These are phyloP conservation scores for Globodera rostochiensis DNA, from an alignment of 1,140 invertebrate species.

Conservation along the genomic window DNA sequence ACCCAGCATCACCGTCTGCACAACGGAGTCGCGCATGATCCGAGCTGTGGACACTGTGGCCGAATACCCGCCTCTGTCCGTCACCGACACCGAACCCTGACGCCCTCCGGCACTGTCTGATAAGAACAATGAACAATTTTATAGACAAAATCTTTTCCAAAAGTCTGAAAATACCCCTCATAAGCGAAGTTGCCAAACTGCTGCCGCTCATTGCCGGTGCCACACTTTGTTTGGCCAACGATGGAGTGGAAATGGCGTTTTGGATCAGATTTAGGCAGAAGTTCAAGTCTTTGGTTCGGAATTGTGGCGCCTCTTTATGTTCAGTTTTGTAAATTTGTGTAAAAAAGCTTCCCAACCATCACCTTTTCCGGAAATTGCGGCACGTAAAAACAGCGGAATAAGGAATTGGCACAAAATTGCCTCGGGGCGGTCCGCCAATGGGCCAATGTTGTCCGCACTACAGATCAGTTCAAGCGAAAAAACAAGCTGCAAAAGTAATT, in stretches of 20 bases:
- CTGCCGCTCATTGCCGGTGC: slow-evolving; percentile 54
- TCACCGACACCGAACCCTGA: slow-evolving; percentile 65
- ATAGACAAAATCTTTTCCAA: slow-evolving; percentile 1
- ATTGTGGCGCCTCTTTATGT: slow-evolving; percentile 78
- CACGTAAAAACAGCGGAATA: slow-evolving; percentile 88
- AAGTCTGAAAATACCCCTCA: slow-evolving; percentile 37
- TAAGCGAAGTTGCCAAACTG: slow-evolving; percentile 56
- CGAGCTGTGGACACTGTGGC: slow-evolving; percentile 65
- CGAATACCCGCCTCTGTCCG: slow-evolving; percentile 58
- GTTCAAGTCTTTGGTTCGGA: slow-evolving; percentile 84
- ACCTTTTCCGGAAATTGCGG: slow-evolving; percentile 87
- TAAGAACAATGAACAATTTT: slow-evolving; percentile 24
- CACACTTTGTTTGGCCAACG: slow-evolving; percentile 60
- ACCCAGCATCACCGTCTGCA: slow-evolving; percentile 62
- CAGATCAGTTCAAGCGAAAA: slow-evolving; percentile 87
- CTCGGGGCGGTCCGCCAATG: slow-evolving; percentile 86
- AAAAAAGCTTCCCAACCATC: slow-evolving; percentile 42
- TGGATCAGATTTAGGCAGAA: slow-evolving; percentile 87
- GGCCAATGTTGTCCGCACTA: slow-evolving; percentile 81
- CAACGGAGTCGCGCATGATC: slow-evolving; percentile 60
- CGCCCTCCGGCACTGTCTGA: slow-evolving; percentile 46
- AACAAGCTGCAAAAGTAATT: slow-evolving; percentile 40
- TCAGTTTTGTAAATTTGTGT: slow-evolving; percentile 3
- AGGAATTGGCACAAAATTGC: slow-evolving; percentile 92
- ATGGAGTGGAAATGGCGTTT: slow-evolving; percentile 82